These are phyloP conservation scores for Rhinolophus sinicus DNA, from an alignment of 2,113 vertebrate genomes.

Conservation along the genomic window DNA sequence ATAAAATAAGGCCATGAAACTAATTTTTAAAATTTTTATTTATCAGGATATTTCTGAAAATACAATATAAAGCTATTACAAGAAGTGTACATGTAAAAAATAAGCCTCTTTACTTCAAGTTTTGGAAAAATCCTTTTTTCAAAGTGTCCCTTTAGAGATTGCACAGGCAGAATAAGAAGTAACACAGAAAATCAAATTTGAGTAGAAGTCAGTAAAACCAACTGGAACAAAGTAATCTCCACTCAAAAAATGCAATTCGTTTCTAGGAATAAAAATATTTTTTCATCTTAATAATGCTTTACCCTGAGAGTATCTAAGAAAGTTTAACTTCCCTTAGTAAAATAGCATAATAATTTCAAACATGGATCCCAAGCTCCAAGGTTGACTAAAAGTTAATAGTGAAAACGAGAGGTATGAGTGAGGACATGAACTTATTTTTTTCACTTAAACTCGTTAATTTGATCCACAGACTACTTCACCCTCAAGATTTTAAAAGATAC, in stretches of 20 bases:
- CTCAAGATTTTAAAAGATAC: conserved; percentile 20
- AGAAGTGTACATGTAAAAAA: not conserved
- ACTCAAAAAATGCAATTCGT: not conserved
- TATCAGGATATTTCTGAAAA: not conserved
- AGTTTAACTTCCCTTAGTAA: not conserved
- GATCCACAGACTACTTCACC: not conserved
- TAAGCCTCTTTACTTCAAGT: not conserved
- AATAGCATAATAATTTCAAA: not conserved
- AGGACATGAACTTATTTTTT: not conserved
- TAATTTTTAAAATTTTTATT: not conserved
- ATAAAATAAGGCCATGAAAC: not conserved
- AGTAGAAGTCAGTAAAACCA: not conserved
- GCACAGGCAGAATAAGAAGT: not conserved
- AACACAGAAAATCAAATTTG: not conserved
- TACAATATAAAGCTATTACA: not conserved
- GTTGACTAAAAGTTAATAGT: not conserved
- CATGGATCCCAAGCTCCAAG: not conserved
- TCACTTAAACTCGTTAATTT: not conserved
- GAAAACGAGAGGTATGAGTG: not conserved
- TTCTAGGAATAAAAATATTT: not conserved
- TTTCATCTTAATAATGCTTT: not conserved
- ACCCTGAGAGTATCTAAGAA: not conserved
- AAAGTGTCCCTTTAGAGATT: not conserved
- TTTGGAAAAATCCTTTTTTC: not conserved
- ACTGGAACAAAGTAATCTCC: not conserved